Base-by-base conservation (phyloP, 2,888 invertebrate genomes). In the Crioceris asparagi region DNA sequence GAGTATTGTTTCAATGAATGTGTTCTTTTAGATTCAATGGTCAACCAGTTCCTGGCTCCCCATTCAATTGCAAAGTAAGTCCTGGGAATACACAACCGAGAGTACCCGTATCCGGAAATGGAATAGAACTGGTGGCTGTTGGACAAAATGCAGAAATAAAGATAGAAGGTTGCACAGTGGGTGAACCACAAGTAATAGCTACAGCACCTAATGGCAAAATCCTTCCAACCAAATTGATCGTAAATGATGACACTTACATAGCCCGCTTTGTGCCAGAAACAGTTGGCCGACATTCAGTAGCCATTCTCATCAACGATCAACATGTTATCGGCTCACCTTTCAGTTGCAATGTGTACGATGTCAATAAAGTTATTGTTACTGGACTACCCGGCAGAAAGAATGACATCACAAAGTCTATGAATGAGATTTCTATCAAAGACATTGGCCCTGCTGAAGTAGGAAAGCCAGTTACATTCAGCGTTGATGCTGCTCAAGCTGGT, bases 401-500 rank as follows among this genome's bases (percentile, higher is more conserved):
- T 32, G 57, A 61, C 31, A 44, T 64, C 4, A 55, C 46, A 7
- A 49, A 53, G 36, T 50, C 53, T 3, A 43, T 62, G 32, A 52
- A 51, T n/a, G 62, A 65, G 36, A 43, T 64, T 40, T 67, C 3
- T 62, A 54, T 44, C 60, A 68, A 35, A 65, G 71, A 55, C 45
- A 18, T 50, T 5, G 51, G 63, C 57, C 21, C 72, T 59, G 45
- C 74, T 56, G 79, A 82, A 61, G 72, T 90, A 7, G 87, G 87
- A 3, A 82, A 86, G 53, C 85, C 90, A 0, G 83, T 90, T 1
- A 91, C 90, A 0, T 91, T 91, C 60, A 86, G 86, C 49, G 93
- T 94, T 21, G 93, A 94, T 65, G 92, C 93, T 1, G 88, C 90
- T 0, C 86, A 90, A 54, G 93, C 94, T 2, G 94, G 94, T 0